Percentiles rank a stretch among this genome's conserved stretches.
Conservation (phyloP, 2,888 invertebrate species). For the Agrotis ipsilon region DNA sequence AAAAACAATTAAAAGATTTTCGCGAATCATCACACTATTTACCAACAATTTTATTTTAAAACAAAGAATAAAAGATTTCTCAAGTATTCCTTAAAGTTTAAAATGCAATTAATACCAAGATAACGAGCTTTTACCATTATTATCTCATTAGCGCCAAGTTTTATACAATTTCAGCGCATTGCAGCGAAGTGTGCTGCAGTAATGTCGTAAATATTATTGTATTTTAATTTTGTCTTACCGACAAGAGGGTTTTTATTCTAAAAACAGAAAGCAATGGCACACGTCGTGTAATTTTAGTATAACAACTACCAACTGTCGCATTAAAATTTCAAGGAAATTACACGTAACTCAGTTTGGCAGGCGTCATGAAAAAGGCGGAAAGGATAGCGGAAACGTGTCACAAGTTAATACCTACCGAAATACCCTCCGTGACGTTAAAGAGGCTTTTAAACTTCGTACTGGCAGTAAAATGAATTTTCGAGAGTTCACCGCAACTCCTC, state of each 20-base stretch:
- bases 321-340: slow-evolving; percentile 37
- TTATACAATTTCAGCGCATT: slow-evolving; percentile 37
- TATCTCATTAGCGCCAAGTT: slow-evolving; percentile 29
- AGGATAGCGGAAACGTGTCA: slow-evolving; percentile 43
- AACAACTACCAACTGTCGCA: slow-evolving; percentile 22
- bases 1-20: background rate
- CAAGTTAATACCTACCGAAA: slow-evolving; percentile 32
- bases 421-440: slow-evolving; percentile 27
- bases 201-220: slow-evolving; percentile 16
- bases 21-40: too few relatives aligned
- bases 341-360: slow-evolving; percentile 35
- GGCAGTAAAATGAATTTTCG: slow-evolving; percentile 45
- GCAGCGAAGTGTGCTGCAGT: slow-evolving; percentile 31
- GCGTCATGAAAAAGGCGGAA: slow-evolving; percentile 30
- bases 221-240: background rate
- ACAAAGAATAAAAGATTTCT: background rate
- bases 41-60: background rate
- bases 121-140: slow-evolving; percentile 25
- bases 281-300: slow-evolving; percentile 3
- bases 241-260: background rate
- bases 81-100: slow-evolving; percentile 5
- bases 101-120: background rate
- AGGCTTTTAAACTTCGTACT: slow-evolving; percentile 34
- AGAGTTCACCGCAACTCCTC: slow-evolving; percentile 33
- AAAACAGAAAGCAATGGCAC: background rate